Conservation (phyloP, 2,113 vertebrate species). For the Aegypius monachus region DNA sequence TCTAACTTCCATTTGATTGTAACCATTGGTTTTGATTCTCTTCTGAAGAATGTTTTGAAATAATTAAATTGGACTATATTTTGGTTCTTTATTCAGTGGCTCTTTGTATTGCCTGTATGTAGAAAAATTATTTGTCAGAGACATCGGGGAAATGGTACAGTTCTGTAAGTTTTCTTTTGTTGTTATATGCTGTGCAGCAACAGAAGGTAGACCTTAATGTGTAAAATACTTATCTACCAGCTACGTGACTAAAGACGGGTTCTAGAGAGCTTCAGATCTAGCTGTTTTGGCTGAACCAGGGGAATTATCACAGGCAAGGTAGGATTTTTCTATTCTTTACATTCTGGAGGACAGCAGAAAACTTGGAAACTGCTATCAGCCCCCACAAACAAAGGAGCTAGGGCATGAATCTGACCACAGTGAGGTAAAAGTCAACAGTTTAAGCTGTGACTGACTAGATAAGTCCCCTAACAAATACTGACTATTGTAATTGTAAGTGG, state of each 20-base stretch:
- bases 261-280: neutral
- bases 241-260: fast-evolving
- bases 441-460: neutral
- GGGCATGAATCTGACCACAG: neutral
- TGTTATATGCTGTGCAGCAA: neutral
- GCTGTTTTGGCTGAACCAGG: neutral
- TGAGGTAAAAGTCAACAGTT: neutral
- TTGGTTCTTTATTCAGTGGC: neutral
- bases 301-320: neutral
- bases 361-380: neutral
- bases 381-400: neutral
- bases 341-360: neutral
- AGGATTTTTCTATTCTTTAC: neutral
- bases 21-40: neutral
- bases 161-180: neutral
- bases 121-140: neutral
- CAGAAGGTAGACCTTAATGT: neutral
- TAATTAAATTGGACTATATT: neutral
- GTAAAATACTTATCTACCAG: neutral
- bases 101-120: neutral
- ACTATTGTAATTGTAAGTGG: too few species aligned
- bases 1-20: neutral
- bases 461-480: neutral
- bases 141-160: neutral
- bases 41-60: neutral